Evolutionary conservation across 35 echinoderm and acorn worm genomes (phyloP).

Genomic region (Ptychodera flava): DNA sequence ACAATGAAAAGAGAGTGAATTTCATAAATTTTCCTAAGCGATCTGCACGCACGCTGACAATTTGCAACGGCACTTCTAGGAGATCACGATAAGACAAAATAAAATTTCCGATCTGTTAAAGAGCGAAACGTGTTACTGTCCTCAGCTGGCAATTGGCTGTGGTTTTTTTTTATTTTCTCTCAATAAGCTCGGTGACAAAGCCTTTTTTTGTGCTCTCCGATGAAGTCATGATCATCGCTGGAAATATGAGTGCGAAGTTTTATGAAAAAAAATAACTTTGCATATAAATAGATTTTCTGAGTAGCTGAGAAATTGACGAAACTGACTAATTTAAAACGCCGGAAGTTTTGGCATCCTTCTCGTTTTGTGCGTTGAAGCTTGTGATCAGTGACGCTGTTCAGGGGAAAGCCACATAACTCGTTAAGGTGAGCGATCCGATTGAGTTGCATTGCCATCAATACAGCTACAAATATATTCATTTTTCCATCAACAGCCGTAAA

Average conservation of each 20-base stretch:
- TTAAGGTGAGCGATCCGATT: too few relatives aligned
- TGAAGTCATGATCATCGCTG: neutral
- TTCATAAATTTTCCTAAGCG: neutral
- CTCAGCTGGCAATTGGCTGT: neutral
- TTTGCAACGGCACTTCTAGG: too few relatives aligned
- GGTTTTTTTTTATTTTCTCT: too few relatives aligned
- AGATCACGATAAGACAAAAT: neutral
- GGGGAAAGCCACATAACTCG: neutral
- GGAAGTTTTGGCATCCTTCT: neutral
- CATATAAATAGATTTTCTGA: neutral
- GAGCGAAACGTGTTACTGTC: neutral
- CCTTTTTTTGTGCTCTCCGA: neutral
- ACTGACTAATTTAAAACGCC: neutral
- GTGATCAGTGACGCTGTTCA: neutral
- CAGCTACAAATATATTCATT: too few relatives aligned
- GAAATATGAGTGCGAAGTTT: neutral
- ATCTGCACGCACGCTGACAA: neutral
- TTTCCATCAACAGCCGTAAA: too few relatives aligned
- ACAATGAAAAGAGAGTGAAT: neutral
- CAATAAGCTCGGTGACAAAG: neutral
- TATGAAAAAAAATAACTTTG: neutral
- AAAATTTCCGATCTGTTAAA: neutral
- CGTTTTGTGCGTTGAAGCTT: neutral
- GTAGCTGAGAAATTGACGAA: neutral
- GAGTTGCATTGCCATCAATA: too few relatives aligned